phyloP scores from a whole-genome alignment of 2,113 vertebrate genomes.

The Aphyosemion australe region DNA sequence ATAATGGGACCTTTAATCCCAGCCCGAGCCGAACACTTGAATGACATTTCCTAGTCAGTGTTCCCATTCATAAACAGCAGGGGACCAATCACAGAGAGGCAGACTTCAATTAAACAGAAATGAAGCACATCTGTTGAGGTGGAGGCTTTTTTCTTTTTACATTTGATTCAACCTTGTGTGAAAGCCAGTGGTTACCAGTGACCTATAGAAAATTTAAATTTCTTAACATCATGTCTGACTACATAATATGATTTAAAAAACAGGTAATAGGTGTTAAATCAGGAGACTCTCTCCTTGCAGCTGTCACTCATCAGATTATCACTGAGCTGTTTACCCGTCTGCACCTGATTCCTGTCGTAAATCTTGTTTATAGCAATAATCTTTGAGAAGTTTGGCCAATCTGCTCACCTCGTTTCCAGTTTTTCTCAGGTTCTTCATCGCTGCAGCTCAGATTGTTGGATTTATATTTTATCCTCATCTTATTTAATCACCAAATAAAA shows the following conservation, averaged over 20 bases:
- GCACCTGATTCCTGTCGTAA: background rate
- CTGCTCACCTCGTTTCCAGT: background rate
- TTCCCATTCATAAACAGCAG: conserved; percentile 65
- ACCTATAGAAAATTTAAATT: background rate
- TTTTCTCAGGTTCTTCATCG: background rate
- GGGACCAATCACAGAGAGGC: conserved; percentile 64
- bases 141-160: conserved; percentile 9
- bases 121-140: conserved; percentile 63
- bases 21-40: conserved; percentile 61
- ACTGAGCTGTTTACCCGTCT: background rate
- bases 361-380: background rate
- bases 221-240: background rate
- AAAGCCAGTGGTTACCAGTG: background rate
- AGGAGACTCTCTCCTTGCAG: too few species aligned
- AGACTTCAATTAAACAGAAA: conserved; percentile 63
- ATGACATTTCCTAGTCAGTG: conserved; percentile 65
- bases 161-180: conserved; percentile 27
- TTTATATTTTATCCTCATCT: background rate
- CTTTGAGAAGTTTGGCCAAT: background rate
- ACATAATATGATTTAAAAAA: background rate
- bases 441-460: background rate
- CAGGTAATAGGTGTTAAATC: too few species aligned
- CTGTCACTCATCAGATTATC: background rate
- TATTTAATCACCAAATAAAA: background rate
- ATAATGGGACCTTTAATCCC: conserved; percentile 70